Evolutionary conservation across 2,113 vertebrate genomes (phyloP).

Genomic region (Octodon degus): DNA sequence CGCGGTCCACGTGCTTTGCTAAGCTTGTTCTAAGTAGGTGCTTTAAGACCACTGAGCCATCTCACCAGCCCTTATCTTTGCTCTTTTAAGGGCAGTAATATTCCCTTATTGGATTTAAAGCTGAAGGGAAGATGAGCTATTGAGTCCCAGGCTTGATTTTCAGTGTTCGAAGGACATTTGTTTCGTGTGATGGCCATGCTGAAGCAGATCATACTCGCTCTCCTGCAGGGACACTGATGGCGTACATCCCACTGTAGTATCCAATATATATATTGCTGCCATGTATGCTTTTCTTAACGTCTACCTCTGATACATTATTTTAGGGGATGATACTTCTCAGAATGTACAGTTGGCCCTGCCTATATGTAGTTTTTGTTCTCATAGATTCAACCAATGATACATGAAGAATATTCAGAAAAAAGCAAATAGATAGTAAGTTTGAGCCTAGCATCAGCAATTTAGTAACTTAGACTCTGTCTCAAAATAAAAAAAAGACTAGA

Average conservation of each 20-base stretch:
- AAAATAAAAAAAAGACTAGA: not conserved
- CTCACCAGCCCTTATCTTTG: not conserved
- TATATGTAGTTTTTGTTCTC: not conserved
- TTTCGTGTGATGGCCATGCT: not conserved
- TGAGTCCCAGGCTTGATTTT: not conserved
- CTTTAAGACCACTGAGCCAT: too few relatives aligned
- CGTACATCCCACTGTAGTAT: not conserved
- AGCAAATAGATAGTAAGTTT: not conserved
- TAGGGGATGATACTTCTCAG: not conserved
- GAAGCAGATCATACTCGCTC: not conserved
- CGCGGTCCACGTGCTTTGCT: too few relatives aligned
- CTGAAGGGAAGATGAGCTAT: not conserved
- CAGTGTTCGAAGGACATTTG: not conserved
- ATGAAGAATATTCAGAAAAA: not conserved
- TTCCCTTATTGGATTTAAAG: not conserved
- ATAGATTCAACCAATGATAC: not conserved
- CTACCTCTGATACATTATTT: slow-evolving; percentile 35
- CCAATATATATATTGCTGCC: not conserved
- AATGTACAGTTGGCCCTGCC: not conserved
- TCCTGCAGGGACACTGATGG: not conserved
- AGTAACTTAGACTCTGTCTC: not conserved
- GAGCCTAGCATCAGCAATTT: not conserved
- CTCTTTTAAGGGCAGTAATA: not conserved
- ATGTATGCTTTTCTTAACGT: not conserved
- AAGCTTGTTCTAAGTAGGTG: too few relatives aligned